phyloP scores from a whole-genome alignment of 1,140 invertebrate species.

The Acyrthosiphon pisum region DNA sequence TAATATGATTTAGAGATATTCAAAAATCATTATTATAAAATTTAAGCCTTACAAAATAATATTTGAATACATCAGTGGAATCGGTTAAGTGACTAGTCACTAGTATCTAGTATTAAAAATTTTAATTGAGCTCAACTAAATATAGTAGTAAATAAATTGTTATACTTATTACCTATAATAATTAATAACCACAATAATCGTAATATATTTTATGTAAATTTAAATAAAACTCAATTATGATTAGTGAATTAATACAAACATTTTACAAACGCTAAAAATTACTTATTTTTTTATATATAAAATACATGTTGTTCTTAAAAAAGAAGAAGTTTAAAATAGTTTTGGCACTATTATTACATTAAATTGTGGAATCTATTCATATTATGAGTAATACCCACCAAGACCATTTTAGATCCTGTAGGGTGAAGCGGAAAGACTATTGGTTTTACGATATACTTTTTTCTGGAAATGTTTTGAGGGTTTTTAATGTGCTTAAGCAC shows the following conservation, averaged over 20 bases:
- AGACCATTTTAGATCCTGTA: slow-evolving; percentile 29
- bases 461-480: not conserved
- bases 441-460: not conserved
- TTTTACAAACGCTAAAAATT: not conserved
- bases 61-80: not conserved
- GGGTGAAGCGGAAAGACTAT: not conserved
- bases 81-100: not conserved
- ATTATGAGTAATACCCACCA: not conserved
- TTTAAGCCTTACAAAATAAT: not conserved
- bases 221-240: not conserved
- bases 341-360: slow-evolving; percentile 43
- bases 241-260: not conserved
- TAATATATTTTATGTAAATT: not conserved
- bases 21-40: not conserved
- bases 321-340: slow-evolving; percentile 45
- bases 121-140: not conserved
- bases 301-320: slow-evolving; percentile 17
- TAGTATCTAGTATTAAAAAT: not conserved
- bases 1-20: not conserved
- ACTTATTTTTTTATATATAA: not conserved
- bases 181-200: not conserved
- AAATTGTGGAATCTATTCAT: slow-evolving; percentile 34
- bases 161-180: not conserved
- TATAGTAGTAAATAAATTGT: not conserved
- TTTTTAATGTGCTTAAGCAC: not conserved